A percentile compares a stretch with the other conserved stretches of the same genome.
Conservation (phyloP, 2,797 vertebrate species). For the Saxicola maurus region DNA sequence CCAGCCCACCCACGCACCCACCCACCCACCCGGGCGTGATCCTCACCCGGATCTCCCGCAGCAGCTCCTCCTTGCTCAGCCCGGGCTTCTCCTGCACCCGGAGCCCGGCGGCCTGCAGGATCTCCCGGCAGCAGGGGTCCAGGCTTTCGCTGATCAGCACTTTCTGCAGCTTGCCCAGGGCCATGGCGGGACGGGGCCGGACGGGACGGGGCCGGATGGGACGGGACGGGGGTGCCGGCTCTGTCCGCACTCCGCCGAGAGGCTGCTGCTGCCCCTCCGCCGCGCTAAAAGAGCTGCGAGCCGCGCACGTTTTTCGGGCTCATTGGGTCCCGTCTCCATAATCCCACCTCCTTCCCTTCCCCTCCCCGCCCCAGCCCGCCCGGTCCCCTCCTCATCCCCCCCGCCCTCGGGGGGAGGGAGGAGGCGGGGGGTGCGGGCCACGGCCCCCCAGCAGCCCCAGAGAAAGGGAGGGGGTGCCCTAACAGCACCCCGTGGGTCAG, state of each 20-base stretch:
- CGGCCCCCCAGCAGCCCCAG: not conserved
- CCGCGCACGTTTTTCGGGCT: not conserved
- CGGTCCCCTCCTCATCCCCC: not conserved
- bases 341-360: constrained; percentile 51
- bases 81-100: constrained; percentile 83
- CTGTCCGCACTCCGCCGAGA: not conserved
- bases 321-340: constrained; percentile 59
- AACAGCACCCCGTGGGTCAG: not conserved
- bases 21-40: not conserved
- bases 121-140: constrained; percentile 85
- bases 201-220: not conserved
- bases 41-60: constrained; percentile 85
- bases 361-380: not conserved
- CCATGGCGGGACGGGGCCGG: constrained; percentile 66
- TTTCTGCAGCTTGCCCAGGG: constrained; percentile 75
- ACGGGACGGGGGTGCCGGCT: not conserved
- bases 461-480: not conserved
- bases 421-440: not conserved
- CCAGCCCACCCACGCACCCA: not conserved
- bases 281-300: constrained; percentile 18
- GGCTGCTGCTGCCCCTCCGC: not conserved
- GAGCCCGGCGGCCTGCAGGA: constrained; percentile 86
- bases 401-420: not conserved
- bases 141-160: constrained; percentile 90
- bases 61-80: constrained; percentile 83